Base-by-base conservation (phyloP, 1,140 invertebrate species). In the Drosophila kurseongensis region DNA sequence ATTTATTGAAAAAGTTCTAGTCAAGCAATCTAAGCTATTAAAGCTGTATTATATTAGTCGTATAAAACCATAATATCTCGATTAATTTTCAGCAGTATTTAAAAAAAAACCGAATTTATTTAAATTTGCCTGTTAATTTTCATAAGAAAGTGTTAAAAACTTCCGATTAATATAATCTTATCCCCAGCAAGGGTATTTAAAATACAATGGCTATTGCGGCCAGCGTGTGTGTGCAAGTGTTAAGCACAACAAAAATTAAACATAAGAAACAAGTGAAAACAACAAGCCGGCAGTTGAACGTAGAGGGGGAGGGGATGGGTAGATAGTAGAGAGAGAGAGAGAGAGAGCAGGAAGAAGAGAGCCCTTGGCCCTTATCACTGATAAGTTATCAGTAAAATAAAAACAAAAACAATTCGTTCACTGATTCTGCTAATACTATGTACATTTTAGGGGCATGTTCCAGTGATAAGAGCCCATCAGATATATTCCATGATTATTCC, bases 201-300 rank as follows among this genome's bases (percentile, higher is more conserved):
- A 38, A 38, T 7, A 50, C 9, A 27, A 13, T 27, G 8, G 2
- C 27, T 35, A 32, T 38, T 65, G 61, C 44, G 16, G 44, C 23
- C 4, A 35, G 10, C 14, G 13, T 47, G 40, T 58, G 42, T 68
- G 59, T 55, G 45, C 68, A 27, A 44, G 40, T 56, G 57, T 75
- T 66, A 59, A 75, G 50, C 77, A 80, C 61, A 79, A 75, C 78
- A 83, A 71, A 78, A 58, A 68, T 58, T 51, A 56, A 56, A 48
- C 23, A 73, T 74, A 75, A 59, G 32, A 35, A 79, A 62, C 38
- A 77, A 56, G 48, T 44, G 38, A 38, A 55, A 80, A 57, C 52
- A 78, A 69, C 44, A 35, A 50, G 60, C 60, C 83, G 73, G 75
- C 61, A 82, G 45, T 86, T 62, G 41, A 44, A 2, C 23, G 23